Evolutionary conservation across 2,113 vertebrate species (phyloP), one percentile per base, ranked within the genome.

Genomic region (Eidolon helvum): DNA sequence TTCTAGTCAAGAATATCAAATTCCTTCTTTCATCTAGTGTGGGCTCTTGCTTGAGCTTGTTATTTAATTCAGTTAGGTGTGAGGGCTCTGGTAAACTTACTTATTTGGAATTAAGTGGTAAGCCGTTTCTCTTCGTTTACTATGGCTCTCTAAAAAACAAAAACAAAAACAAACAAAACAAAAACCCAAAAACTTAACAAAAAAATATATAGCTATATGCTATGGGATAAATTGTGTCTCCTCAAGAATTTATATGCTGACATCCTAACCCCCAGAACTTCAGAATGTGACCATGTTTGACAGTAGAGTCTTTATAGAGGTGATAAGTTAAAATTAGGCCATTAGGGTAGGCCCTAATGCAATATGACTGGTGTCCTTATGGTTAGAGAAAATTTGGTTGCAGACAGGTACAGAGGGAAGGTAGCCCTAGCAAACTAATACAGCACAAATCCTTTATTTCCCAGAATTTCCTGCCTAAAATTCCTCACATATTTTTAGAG

Each of bases 41-140:
- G 40, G 9, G 22, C 4, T 90, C 61, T 93, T 83, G 78, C 4
- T 92, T 95, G 53, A 33, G 83, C 3, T 92, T 91, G 40, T 21
- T 15, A 57, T 91, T 93, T 93, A 75, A 94, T 86, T 85, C 15
- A 43, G 2, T 33, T 87, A 16, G 50, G 50, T 50, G 19, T 77
- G 12, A 82, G 26, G 66, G 57, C 21, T 91, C 35, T 91, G 68
- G 33, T 91, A 35, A 86, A 86, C 38, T 59, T 92, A 82, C 38
- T 92, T 72, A 68, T 83, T 92, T 45, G 22, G 33, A 88, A 92
- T 90, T 83, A 57, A 83, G 53, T 65, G 66, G 21, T 78, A 94
- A 75, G 30, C 1, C 65, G 69, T 43, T 61, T 4, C 33, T 16
- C 21, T 33, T 14, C 2, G 18, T 91, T 95, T 30, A 72, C 43